Conservation (phyloP, 2,113 vertebrate genomes). For the Misgurnus anguillicaudatus region DNA sequence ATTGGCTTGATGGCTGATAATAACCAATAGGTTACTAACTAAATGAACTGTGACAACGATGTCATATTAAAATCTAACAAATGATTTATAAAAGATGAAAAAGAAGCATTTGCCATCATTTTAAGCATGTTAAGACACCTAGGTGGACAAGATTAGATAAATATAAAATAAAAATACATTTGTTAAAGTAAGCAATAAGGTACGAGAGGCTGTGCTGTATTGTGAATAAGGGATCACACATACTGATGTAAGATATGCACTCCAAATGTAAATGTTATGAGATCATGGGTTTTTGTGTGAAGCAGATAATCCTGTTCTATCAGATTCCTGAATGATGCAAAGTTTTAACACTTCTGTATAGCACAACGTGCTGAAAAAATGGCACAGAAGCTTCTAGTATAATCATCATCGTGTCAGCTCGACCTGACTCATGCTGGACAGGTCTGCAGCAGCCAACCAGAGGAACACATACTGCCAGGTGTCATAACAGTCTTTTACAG, state of each 20-base stretch:
- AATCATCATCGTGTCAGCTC: constrained; percentile 7
- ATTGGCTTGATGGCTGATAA: background rate
- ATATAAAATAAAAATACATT: too few relatives aligned
- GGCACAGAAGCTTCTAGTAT: constrained; percentile 17
- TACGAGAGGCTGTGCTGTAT: too few relatives aligned
- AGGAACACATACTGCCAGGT: background rate
- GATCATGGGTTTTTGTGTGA: background rate
- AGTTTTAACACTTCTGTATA: background rate
- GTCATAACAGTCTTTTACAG: background rate
- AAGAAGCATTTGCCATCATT: too few relatives aligned
- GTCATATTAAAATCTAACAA: background rate
- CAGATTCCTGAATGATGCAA: constrained; percentile 1
- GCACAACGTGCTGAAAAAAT: background rate
- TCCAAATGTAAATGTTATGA: background rate
- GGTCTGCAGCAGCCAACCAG: too few relatives aligned
- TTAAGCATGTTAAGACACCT: too few relatives aligned
- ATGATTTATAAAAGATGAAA: too few relatives aligned
- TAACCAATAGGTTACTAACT: background rate
- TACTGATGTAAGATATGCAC: too few relatives aligned
- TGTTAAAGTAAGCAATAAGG: too few relatives aligned
- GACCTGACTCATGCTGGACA: background rate
- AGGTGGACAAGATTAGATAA: too few relatives aligned
- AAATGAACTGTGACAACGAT: background rate
- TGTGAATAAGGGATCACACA: too few relatives aligned
- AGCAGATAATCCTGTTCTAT: constrained; percentile 5